A percentile compares a stretch with the other conserved stretches of the same genome.
These are phyloP conservation scores for Latrodectus elegans DNA, from an alignment of 2,888 invertebrate genomes.

Conservation along the genomic window DNA sequence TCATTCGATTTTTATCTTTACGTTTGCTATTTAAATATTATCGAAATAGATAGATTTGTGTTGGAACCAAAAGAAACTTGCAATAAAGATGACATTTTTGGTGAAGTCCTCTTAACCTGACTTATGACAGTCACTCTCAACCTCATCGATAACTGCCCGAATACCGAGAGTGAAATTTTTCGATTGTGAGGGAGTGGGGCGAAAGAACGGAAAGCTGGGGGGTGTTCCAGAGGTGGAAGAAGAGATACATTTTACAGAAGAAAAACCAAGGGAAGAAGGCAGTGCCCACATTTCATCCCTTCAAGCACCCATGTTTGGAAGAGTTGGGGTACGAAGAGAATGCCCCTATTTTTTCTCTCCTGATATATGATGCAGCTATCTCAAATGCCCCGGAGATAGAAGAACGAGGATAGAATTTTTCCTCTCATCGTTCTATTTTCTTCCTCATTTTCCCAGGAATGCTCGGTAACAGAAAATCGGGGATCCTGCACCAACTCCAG, in stretches of 20 bases:
- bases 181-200: constrained; percentile 3
- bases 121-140: neutral
- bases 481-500: neutral
- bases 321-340: neutral
- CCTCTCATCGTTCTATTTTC: neutral
- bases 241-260: neutral
- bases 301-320: neutral
- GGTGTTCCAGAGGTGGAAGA: neutral
- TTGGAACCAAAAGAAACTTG: too few species aligned
- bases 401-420: neutral
- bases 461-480: neutral
- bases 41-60: too few species aligned
- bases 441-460: neutral
- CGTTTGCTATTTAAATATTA: too few species aligned
- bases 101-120: too few species aligned
- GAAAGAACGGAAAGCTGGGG: too few species aligned
- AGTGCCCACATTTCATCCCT: neutral
- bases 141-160: constrained; percentile 9
- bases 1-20: too few species aligned
- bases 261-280: neutral
- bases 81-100: too few species aligned
- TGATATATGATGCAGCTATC: constrained; percentile 45
- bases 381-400: constrained; percentile 6
- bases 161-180: constrained; percentile 6
- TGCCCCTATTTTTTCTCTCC: neutral